These are phyloP conservation scores for Heloderma charlesbogerti DNA, from an alignment of 2,113 vertebrate species.

Conservation along the genomic window DNA sequence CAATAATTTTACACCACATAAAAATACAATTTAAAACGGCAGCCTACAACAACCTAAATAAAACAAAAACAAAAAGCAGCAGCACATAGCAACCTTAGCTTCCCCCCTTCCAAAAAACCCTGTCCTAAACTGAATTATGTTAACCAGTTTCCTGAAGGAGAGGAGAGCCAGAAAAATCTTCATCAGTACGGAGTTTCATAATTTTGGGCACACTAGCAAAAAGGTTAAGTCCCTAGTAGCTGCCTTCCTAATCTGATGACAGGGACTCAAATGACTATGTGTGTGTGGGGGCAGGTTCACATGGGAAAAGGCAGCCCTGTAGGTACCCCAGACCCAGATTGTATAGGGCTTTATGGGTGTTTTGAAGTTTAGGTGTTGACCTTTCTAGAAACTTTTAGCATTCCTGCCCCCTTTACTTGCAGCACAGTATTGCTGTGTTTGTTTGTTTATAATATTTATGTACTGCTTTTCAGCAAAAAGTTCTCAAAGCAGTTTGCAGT, in stretches of 20 bases:
- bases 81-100: neutral
- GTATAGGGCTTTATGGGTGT: neutral
- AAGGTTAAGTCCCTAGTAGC: neutral
- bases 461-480: neutral
- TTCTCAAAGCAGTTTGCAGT: neutral
- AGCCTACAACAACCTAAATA: neutral
- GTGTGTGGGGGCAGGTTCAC: too few species aligned
- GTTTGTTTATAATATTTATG: neutral
- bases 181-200: neutral
- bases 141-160: neutral
- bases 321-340: neutral
- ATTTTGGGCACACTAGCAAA: neutral
- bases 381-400: neutral
- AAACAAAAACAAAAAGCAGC: conserved; percentile 1
- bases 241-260: neutral
- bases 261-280: neutral
- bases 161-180: neutral
- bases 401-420: neutral
- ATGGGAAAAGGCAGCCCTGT: neutral
- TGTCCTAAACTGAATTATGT: neutral
- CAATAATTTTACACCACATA: neutral
- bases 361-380: neutral
- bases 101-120: neutral
- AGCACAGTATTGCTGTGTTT: neutral
- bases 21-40: neutral